These are phyloP conservation scores for Drosophila peninsularis DNA, from an alignment of 2,888 invertebrate species.

Conservation along the genomic window DNA sequence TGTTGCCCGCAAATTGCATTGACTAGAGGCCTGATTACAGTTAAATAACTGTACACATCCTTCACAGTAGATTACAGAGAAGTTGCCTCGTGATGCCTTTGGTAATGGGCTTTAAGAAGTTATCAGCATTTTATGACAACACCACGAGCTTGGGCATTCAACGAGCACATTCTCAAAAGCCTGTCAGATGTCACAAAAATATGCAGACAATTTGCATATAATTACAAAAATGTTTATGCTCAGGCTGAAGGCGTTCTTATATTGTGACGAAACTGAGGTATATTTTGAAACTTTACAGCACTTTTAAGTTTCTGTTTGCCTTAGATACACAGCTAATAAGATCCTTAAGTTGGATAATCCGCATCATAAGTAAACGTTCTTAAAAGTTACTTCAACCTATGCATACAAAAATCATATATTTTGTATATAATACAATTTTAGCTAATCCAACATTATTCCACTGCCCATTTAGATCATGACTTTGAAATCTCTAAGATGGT, in stretches of 20 bases:
- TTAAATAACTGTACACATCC: slow-evolving; percentile 13
- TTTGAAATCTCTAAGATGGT: background rate
- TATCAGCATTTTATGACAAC: slow-evolving; percentile 8
- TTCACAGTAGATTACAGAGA: slow-evolving; percentile 2
- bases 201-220: slow-evolving; percentile 57
- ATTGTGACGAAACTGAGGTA: background rate
- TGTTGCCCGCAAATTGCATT: slow-evolving; percentile 41
- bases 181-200: slow-evolving; percentile 44
- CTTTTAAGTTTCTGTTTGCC: background rate
- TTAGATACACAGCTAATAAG: no score
- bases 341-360: background rate
- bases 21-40: slow-evolving; percentile 13
- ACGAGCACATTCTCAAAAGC: slow-evolving; percentile 6
- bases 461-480: background rate
- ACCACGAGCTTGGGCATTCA: slow-evolving; percentile 23
- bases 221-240: slow-evolving; percentile 21
- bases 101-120: slow-evolving; percentile 1
- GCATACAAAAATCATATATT: no score
- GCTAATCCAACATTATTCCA: background rate
- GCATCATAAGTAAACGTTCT: background rate
- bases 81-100: background rate
- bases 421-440: no score
- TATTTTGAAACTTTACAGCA: background rate
- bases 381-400: background rate
- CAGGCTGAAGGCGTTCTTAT: background rate